Conservation (phyloP, 2,113 vertebrate species). For the Nycticryphes semicollaris region DNA sequence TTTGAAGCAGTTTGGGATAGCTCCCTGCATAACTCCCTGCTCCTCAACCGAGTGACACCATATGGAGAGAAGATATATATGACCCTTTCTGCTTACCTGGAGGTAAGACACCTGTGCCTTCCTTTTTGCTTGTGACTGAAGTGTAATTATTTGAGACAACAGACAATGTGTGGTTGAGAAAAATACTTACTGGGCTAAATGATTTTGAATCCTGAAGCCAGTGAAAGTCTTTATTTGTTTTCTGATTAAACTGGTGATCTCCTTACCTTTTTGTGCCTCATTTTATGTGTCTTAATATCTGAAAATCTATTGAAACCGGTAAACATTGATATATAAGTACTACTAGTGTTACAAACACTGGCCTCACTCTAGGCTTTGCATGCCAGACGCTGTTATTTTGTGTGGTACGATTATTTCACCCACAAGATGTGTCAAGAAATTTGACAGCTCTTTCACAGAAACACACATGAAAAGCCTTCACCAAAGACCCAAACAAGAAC, state of each 20-base stretch:
- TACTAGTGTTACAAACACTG: background rate
- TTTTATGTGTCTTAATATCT: background rate
- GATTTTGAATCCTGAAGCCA: background rate
- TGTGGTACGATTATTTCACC: background rate
- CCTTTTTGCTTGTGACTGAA: background rate
- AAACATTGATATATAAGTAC: fast-evolving
- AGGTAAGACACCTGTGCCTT: constrained; percentile 78
- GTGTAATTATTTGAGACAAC: background rate
- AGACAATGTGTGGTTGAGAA: background rate
- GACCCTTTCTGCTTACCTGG: constrained; percentile 96
- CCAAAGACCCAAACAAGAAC: background rate
- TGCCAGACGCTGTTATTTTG: background rate
- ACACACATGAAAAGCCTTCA: background rate
- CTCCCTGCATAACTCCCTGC: constrained; percentile 96
- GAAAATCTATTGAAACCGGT: background rate
- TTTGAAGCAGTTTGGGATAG: constrained; percentile 99
- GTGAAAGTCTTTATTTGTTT: background rate
- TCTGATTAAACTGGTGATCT: background rate
- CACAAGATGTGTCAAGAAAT: background rate
- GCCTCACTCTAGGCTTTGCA: background rate
- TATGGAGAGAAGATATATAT: constrained; percentile 98
- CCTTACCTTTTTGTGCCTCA: background rate
- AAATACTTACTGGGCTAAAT: background rate
- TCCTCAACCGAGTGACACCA: constrained; percentile 93
- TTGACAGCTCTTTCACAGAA: background rate